Evolutionary conservation across 2,113 vertebrate genomes (phyloP), one percentile per base, ranked within the genome.

Genomic region (Tragelaphus buxtoni): DNA sequence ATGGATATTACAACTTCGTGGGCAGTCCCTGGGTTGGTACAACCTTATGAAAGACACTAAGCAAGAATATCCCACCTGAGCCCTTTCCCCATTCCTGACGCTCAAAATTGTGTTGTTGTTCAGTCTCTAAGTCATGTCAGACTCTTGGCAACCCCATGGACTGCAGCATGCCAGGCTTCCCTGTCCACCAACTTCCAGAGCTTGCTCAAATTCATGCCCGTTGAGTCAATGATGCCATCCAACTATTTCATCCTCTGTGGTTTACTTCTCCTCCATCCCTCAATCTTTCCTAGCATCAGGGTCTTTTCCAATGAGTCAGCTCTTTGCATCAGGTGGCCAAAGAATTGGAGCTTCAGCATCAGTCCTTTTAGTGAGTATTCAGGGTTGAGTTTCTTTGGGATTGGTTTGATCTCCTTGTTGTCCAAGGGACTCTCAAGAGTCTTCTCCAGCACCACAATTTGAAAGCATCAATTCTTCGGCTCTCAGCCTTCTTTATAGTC

Each of bases 111-210:
- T 65, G 63, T 65, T 69, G 63, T 69, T 69, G 16, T 69, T 69
- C 9, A 69, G 65, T 69, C 0, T 4, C 18, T 39, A 35, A 69
- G 65, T 22, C n/a, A 39, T 22, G n/a, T 69, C n/a, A 0, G 1
- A 69, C 18, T 69, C 18, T 69, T 69, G 65, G 65, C 18, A 10
- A 22, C 65, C 18, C n/a, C 9, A 39, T 69, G 65, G n/a, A 69
- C 65, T 69, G 65, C n/a, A 69, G 65, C 18, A 35, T 0, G n/a
- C n/a, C 18, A 69, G 65, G n/a, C 18, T 22, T 69, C 65, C 65
- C 18, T 22, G 18, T 69, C 65, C n/a, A 69, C 65, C 65, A 39
- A 39, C 65, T 39, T n/a, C 65, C 9, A 5, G 65, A 22, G n/a
- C n/a, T 39, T 39, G 35, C n/a, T 69, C 18, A 69, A 69, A 69